Evolutionary conservation across 1,140 invertebrate species (phyloP), one percentile per base, ranked within the genome.

Genomic region (Dendrolimus kikuchii): DNA sequence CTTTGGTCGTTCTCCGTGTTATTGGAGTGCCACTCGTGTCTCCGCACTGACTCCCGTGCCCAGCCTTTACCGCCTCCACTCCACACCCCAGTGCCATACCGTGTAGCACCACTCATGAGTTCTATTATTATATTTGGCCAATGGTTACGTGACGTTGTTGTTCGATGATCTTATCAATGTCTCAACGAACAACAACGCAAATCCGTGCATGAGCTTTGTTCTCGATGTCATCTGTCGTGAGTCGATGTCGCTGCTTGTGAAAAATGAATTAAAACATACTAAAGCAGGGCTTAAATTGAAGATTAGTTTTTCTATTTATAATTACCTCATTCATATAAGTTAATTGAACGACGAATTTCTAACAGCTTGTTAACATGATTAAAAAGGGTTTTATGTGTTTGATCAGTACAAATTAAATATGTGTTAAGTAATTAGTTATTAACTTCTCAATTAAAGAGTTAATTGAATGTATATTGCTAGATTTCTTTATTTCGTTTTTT

Each of bases 41-140:
- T 63, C 69, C 68, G 55, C 69, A 66, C 66, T 62, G 23, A 48
- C 62, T 51, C 65, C 58, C 49, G 37, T 37, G 38, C 61, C 54
- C 9, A 23, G 38, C 41, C 38, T 43, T 4, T 37, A 42, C 50
- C 49, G 50, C 38, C 50, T 53, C 57, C 53, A n/a, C 57, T 53
- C 64, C 72, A 56, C 66, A 62, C 67, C 60, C 67, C 79, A 23
- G 23, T 2, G 23, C 23, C 23, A 75, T 75, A 78, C 75, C 64
- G 69, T 81, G 82, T 86, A 81, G 71, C 74, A 71, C 71, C 73
- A 73, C 81, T 83, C 81, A 80, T 79, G 68, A 65, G 67, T 65
- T 69, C 61, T 58, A 64, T 23, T 49, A 60, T 49, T 60, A 52
- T 59, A 50, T 60, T 55, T 59, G 46, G 57, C 62, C 65, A 59